Percentiles rank a stretch among this genome's conserved stretches.
phyloP scores from a whole-genome alignment of 2,888 invertebrate species.

The Monopis laevigella region DNA sequence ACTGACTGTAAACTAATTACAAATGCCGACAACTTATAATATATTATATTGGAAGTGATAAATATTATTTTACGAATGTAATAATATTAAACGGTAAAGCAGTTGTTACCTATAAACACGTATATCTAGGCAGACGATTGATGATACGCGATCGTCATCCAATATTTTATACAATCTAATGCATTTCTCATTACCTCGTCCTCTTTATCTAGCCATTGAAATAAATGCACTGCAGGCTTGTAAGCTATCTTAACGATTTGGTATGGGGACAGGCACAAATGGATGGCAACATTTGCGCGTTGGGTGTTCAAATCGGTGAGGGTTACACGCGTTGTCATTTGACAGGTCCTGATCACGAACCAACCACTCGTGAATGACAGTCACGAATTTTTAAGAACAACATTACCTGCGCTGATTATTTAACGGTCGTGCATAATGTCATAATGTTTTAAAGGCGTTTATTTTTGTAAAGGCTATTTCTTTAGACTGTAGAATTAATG shows the following conservation, averaged over 20 bases:
- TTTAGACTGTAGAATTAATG: no score
- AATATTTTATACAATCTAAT: slow-evolving; percentile 2
- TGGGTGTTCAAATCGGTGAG: slow-evolving; percentile 1
- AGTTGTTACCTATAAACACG: no score
- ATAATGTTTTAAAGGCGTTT: no score
- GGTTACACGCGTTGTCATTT: slow-evolving; percentile 17
- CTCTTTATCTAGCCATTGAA: background rate
- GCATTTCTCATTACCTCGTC: slow-evolving; percentile 1
- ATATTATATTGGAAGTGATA: no score
- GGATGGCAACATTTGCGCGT: background rate
- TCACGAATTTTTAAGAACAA: slow-evolving; percentile 34
- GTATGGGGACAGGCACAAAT: background rate
- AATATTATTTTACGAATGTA: no score
- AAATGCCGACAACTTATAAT: slow-evolving; percentile 4
- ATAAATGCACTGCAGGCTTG: background rate
- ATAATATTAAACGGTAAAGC: background rate
- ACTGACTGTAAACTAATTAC: background rate
- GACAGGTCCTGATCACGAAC: slow-evolving; percentile 17
- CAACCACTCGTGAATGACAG: slow-evolving; percentile 29
- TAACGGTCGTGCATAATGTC: no score
- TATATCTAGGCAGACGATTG: no score
- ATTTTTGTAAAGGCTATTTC: no score
- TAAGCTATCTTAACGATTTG: background rate
- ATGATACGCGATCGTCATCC: no score
- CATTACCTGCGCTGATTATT: slow-evolving; percentile 6